These are phyloP conservation scores for Penaeus monodon DNA, from an alignment of 2,888 invertebrate genomes.

Conservation along the genomic window DNA sequence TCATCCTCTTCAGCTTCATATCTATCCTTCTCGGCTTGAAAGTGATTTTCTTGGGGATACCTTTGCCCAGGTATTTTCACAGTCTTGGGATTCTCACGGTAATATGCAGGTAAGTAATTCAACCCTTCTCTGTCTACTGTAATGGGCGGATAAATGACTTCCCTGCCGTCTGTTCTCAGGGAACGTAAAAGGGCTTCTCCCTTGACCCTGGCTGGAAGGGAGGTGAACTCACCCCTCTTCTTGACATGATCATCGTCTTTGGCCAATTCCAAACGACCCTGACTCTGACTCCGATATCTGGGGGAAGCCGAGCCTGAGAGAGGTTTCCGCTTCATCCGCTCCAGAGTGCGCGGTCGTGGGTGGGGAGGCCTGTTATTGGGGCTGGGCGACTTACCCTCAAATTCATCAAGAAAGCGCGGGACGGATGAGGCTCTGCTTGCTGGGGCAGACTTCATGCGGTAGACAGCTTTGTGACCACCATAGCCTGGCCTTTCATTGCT, in stretches of 20 bases:
- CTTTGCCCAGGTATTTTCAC: neutral
- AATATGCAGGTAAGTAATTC: neutral
- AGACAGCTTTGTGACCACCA: conserved; percentile 2
- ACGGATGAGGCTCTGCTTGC: conserved; percentile 42
- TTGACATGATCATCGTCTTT: neutral
- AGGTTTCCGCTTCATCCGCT: conserved; percentile 22
- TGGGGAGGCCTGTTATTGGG: neutral
- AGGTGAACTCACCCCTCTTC: neutral
- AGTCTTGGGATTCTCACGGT: neutral
- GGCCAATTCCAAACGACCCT: conserved; percentile 32
- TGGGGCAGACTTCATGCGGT: conserved; percentile 40
- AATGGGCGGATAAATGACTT: conserved; percentile 1
- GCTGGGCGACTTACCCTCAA: neutral
- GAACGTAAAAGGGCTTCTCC: conserved; percentile 17
- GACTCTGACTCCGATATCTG: conserved; percentile 26
- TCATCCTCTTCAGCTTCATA: neutral
- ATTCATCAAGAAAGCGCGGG: conserved; percentile 15
- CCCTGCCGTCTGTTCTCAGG: neutral
- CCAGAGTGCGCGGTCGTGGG: conserved; percentile 43
- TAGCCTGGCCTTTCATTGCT: too few relatives aligned
- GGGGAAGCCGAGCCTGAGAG: conserved; percentile 6
- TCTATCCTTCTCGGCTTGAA: neutral
- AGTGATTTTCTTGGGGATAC: conserved; percentile 20
- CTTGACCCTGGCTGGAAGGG: neutral
- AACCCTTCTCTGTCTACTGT: conserved; percentile 4